Percentiles rank a stretch among this genome's conserved stretches.
Conservation (phyloP, 1,140 invertebrate species). For the Paraescarpia echinospica region DNA sequence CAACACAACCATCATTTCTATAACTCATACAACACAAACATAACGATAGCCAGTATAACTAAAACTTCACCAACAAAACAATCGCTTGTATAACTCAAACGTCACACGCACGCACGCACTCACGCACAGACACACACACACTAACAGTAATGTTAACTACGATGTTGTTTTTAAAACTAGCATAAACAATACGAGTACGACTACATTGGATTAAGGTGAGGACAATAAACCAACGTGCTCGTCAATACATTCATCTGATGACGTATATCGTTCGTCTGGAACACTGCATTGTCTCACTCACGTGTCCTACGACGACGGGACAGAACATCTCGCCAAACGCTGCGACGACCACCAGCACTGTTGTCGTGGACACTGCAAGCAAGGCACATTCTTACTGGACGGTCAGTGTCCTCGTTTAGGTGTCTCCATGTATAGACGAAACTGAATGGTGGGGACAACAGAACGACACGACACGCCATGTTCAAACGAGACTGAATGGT, state of each 20-base stretch:
- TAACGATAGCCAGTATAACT: neutral
- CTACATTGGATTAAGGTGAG: neutral
- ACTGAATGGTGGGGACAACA: no score
- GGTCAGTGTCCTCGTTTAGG: no score
- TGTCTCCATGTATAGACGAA: no score
- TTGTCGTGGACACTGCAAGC: constrained; percentile 56
- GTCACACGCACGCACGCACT: neutral
- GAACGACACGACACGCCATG: no score
- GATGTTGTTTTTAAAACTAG: neutral
- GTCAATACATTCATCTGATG: neutral
- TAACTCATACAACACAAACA: no score
- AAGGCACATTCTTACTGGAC: neutral
- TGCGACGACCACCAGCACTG: constrained; percentile 56
- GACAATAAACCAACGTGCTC: neutral
- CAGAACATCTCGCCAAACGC: constrained; percentile 59
- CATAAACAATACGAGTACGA: neutral
- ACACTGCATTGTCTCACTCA: constrained; percentile 43
- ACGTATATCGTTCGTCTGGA: neutral
- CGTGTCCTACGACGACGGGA: constrained; percentile 60
- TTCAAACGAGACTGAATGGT: no score
- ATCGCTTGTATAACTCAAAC: neutral
- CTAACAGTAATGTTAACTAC: neutral
- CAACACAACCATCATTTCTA: no score
- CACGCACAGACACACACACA: no score
- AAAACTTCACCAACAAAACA: neutral